Evolutionary conservation across 2,797 vertebrate genomes (phyloP), one percentile per base, ranked within the genome.

Genomic region (Buceros bicornis): DNA sequence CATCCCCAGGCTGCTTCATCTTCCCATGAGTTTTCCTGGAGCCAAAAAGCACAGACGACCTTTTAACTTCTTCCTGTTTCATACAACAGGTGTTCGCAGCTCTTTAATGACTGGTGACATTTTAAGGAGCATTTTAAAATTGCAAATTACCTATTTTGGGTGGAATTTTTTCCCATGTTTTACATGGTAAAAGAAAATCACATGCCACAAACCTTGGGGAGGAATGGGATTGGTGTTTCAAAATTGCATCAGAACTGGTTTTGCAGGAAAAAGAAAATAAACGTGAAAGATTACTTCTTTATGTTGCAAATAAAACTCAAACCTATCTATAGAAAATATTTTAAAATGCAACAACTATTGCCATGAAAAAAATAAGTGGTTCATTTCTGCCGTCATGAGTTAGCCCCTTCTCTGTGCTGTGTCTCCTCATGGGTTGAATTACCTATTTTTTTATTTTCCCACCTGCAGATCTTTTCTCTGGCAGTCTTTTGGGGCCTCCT

Each of bases 61-160:
- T 77, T 70, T 62, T 14, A 42, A 10, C 16, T 4, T 1, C 2
- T 4, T 3, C 8, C 37, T 3, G 0, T 66, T 81, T 43, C 42
- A 43, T 21, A 12, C 7, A 48, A 37, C 4, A 53, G 8, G 4
- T 42, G 5, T 65, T 58, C 48, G 3, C 8, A 51, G 1, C 20
- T 24, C 5, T 21, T 86, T 47, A 79, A 31, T 1, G 24, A 16
- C 29, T 35, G 9, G 14, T 73, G 43, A 45, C n/a, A 79, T 79
- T 74, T 83, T 35, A 72, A 71, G 31, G 28, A 12, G 2, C 15
- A 18, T 54, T 76, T 83, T 72, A 72, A 29, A 80, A 96, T 82
- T 45, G 13, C 10, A 56, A 66, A 48, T 48, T 56, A 12, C 61
- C 16, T 2, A 18, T 64, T 91, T 77, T 0, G 4, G 4, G 8